phyloP scores from a whole-genome alignment of 2,113 vertebrate species.

The Colius striatus region DNA sequence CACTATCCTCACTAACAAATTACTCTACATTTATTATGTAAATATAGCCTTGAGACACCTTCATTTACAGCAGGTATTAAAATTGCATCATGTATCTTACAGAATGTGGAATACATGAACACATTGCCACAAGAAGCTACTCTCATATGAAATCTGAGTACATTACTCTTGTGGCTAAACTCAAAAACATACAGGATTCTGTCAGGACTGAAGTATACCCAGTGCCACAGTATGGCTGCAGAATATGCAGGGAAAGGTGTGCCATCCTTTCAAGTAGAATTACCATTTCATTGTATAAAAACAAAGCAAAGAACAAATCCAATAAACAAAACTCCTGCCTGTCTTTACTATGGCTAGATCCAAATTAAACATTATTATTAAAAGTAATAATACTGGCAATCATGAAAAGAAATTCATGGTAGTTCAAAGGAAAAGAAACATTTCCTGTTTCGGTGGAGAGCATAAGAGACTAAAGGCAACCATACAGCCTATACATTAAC shows the following conservation, averaged over 20 bases:
- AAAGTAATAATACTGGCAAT: neutral
- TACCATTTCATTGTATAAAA: neutral
- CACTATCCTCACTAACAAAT: neutral
- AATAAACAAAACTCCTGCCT: neutral
- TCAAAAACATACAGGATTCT: neutral
- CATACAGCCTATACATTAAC: neutral
- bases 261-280: neutral
- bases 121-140: neutral
- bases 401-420: neutral
- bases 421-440: neutral
- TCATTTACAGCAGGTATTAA: neutral
- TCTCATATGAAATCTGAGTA: neutral
- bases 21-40: neutral
- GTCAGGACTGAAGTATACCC: neutral
- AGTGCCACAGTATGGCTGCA: neutral
- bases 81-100: rapidly evolving
- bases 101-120: rapidly evolving
- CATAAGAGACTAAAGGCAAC: neutral
- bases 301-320: neutral
- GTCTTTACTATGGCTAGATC: neutral
- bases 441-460: neutral
- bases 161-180: neutral
- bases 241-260: neutral
- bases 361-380: neutral
- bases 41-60: neutral